Base-by-base conservation (phyloP, 2,888 invertebrate genomes). In the Chloroclystis v-ata region DNA sequence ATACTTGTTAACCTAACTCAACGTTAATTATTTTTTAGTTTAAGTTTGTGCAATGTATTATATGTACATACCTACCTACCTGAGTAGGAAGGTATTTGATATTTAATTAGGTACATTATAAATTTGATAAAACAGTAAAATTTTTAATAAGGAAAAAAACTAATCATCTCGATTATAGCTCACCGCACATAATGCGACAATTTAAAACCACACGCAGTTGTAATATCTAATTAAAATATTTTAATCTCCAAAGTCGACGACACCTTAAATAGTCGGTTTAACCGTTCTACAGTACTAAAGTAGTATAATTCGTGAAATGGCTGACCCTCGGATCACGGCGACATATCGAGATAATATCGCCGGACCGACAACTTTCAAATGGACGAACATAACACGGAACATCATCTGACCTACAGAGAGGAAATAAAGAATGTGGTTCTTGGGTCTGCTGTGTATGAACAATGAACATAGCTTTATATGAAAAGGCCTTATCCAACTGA, bases 311-410 rank as follows among this genome's bases (percentile, higher is more conserved):
- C 52, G 55, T 61, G 56, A 60, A 57, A 58, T 56, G 57, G 43
- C 59, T 65, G 72, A 70, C 66, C 75, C 57, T 60, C 59, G 54
- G 51, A 61, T 58, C 64, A 65, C 60, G 63, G 62, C 57, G 75
- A 72, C 69, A 66, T 52, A 57, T 53, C 52, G 56, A 53, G 55
- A 54, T 57, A 54, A 51, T 52, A 61, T 59, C 56, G 44, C 51
- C 61, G 58, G 66, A 66, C 62, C 68, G 67, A 75, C 78, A 76
- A 78, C 78, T 78, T 78, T 78, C 78, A 56, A 70, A 63, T 59
- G 49, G 49, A 41, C 51, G 47, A 46, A 51, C 40, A 46, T 48
- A 51, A 49, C 26, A 35, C 43, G 49, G 54, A 50, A 47, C 61
- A 61, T 55, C 52, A 54, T 33, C 41, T 67, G 71, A 70, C 66